Base-by-base conservation (phyloP, 2,888 invertebrate genomes). In the Suillia variegata region DNA sequence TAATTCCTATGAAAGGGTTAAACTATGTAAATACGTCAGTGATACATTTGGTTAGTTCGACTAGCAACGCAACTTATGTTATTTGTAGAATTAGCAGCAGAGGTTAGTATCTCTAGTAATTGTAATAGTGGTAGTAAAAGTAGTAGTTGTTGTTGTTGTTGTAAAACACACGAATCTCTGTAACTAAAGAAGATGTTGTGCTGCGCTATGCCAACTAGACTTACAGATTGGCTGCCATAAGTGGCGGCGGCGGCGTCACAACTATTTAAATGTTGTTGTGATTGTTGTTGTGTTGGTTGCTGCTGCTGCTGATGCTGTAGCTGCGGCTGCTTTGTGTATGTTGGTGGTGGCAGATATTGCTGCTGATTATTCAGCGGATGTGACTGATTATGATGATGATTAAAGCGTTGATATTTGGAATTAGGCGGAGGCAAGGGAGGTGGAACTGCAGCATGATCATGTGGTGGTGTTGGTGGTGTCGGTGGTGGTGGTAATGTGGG, bases 191-290 rank as follows among this genome's bases (percentile, higher is more conserved):
- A 26, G 5, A 26, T 26, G 26, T 26, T 26, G 5, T 6, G 26
- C 10, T 26, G 26, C 26, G 18, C 20, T 45, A 20, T 6, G 17
- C 10, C 38, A 21, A 67, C 68, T 57, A 15, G 65, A 70, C 78
- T 79, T 65, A 72, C 70, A 67, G 70, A 72, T 54, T 70, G 72
- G 57, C 67, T 59, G 58, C 64, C 70, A 62, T 75, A 65, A 59
- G 71, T 42, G 67, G 67, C 34, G 63, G 67, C 64, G 58, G 71
- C 34, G 67, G 67, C 34, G 63, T 67, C 64, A 64, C 42, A 49
- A 56, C 45, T 58, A 22, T 26, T 52, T 38, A 38, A 38, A 13
- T 8, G n/a, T n/a, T 13, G n/a, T n/a, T 38, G 38, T 38, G 38
- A 38, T n/a, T 13, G n/a, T n/a, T 38, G 38, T 38, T 38, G 38